phyloP scores from a whole-genome alignment of 2,888 invertebrate species.

The Diogma glabrata region DNA sequence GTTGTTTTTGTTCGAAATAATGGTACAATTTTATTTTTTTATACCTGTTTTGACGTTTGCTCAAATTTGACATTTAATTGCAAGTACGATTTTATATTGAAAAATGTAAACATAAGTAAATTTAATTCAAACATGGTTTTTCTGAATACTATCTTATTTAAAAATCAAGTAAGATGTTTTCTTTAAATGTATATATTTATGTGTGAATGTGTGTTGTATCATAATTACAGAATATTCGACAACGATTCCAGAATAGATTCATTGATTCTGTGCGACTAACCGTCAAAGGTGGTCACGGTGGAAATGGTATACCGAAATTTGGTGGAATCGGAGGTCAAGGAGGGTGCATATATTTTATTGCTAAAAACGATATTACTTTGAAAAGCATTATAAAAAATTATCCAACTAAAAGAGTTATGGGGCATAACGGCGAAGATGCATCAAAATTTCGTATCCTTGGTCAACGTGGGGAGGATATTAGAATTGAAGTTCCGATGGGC shows the following conservation, averaged over 20 bases:
- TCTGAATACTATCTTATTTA: too few relatives aligned
- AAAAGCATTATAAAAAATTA: constrained; percentile 40
- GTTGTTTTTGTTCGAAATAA: too few relatives aligned
- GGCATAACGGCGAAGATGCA: constrained; percentile 65
- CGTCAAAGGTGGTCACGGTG: constrained; percentile 74
- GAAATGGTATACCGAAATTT: constrained; percentile 57
- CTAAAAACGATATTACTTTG: constrained; percentile 49
- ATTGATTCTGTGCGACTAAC: constrained; percentile 69
- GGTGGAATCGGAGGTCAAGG: constrained; percentile 89
- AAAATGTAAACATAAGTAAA: too few relatives aligned
- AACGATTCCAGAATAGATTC: constrained; percentile 41
- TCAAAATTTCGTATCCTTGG: constrained; percentile 63
- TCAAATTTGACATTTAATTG: too few relatives aligned
- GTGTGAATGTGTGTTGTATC: too few relatives aligned
- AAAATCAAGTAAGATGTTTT: too few relatives aligned
- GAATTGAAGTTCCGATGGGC: constrained; percentile 71
- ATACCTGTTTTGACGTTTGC: too few relatives aligned
- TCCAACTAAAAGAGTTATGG: constrained; percentile 51
- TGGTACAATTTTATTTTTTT: too few relatives aligned
- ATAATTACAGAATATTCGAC: constrained; percentile 22
- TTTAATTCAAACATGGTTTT: too few relatives aligned
- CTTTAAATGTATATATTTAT: too few relatives aligned
- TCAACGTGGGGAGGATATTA: constrained; percentile 53
- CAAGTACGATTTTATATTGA: too few relatives aligned
- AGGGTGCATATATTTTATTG: constrained; percentile 66